Evolutionary conservation across 2,888 invertebrate species (phyloP).

Genomic region (Calameuta filiformis): DNA sequence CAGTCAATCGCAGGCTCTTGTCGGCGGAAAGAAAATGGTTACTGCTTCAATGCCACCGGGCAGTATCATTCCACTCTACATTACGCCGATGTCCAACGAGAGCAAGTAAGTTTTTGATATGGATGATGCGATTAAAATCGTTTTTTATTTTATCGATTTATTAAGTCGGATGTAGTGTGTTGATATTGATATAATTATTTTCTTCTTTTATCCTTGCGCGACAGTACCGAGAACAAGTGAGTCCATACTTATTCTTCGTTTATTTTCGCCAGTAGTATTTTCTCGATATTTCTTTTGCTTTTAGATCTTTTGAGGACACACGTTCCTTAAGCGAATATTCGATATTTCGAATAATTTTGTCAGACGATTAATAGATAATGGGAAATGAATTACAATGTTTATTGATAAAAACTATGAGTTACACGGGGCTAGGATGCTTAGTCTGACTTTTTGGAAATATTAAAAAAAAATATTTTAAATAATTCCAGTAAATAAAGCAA

Average conservation of each 20-base stretch:
- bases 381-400: no score
- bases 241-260: conserved; percentile 20
- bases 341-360: neutral
- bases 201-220: conserved; percentile 30
- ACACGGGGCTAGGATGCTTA: no score
- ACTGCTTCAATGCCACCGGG: conserved; percentile 72
- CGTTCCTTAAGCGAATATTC: neutral
- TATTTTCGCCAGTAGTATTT: neutral
- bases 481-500: no score
- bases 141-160: neutral
- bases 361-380: no score
- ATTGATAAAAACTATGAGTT: no score
- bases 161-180: neutral
- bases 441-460: no score
- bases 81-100: conserved; percentile 82
- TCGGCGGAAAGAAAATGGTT: conserved; percentile 82
- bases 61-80: conserved; percentile 78
- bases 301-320: neutral
- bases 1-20: conserved; percentile 76
- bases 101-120: conserved; percentile 74
- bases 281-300: neutral
- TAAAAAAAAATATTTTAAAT: no score
- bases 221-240: conserved; percentile 46
- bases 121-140: neutral
- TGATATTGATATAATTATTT: conserved; percentile 13